Evolutionary conservation across 2,888 invertebrate species (phyloP).

Genomic region (Polydesmus complanatus): DNA sequence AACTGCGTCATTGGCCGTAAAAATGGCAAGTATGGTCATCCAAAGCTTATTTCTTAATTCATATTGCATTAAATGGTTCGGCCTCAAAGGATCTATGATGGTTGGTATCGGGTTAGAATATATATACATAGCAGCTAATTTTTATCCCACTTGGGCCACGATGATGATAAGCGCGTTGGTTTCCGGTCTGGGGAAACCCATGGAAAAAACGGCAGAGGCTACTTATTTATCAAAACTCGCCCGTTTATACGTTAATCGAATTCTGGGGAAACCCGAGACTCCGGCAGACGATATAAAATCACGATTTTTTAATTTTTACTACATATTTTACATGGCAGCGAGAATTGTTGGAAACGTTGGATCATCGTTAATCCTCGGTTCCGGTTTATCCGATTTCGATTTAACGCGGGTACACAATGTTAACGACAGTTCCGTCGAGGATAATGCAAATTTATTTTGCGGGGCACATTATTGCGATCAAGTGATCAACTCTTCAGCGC

Average conservation of each 20-base stretch:
- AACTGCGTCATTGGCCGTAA: slow-evolving; percentile 72
- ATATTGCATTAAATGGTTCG: slow-evolving; percentile 76
- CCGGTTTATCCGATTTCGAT: slow-evolving; percentile 7
- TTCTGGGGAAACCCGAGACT: not conserved
- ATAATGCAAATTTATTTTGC: slow-evolving; percentile 14
- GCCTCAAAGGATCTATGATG: slow-evolving; percentile 91
- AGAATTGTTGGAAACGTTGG: not conserved
- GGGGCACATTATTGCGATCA: slow-evolving; percentile 13
- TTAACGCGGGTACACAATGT: not conserved
- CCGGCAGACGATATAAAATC: not conserved
- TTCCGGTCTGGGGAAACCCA: slow-evolving; percentile 84
- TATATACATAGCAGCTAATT: slow-evolving; percentile 85
- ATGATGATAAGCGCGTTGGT: slow-evolving; percentile 81
- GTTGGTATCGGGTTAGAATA: slow-evolving; percentile 83
- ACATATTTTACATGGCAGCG: not conserved
- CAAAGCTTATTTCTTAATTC: slow-evolving; percentile 93
- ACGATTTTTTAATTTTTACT: not conserved
- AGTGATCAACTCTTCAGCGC: not conserved
- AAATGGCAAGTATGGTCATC: slow-evolving; percentile 82
- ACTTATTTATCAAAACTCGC: slow-evolving; percentile 67
- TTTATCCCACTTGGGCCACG: slow-evolving; percentile 72
- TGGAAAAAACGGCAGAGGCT: slow-evolving; percentile 96
- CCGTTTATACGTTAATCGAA: slow-evolving; percentile 30
- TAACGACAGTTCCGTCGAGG: not conserved
- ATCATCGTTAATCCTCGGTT: slow-evolving; percentile 1